phyloP scores from a whole-genome alignment of 2,113 vertebrate species.

The Semnopithecus entellus region DNA sequence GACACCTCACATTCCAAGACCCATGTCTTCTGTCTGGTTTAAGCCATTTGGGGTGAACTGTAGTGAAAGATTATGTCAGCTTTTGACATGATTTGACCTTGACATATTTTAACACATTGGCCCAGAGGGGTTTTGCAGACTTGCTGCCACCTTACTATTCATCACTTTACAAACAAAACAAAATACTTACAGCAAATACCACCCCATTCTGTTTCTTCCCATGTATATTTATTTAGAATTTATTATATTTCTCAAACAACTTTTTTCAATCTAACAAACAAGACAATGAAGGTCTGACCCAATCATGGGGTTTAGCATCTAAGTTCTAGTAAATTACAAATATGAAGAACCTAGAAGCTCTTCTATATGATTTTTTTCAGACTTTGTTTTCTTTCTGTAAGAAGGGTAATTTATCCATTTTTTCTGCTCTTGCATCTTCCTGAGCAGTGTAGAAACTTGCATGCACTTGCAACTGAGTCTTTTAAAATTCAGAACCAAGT shows the following conservation, averaged over 20 bases:
- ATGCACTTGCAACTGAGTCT: not conserved
- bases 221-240: not conserved
- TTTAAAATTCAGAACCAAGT: constrained; percentile 38
- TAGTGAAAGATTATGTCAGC: not conserved
- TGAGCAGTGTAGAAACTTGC: not conserved
- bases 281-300: not conserved
- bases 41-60: not conserved
- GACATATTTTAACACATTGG: not conserved
- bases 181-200: not conserved
- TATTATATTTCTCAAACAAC: not conserved
- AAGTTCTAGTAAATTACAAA: not conserved
- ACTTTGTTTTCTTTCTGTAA: not conserved
- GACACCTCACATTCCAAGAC: not conserved
- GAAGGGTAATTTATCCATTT: not conserved
- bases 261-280: not conserved
- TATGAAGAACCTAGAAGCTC: not conserved
- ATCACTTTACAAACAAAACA: not conserved
- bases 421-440: not conserved
- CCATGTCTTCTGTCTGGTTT: not conserved
- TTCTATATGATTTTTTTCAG: not conserved
- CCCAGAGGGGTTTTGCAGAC: not conserved
- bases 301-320: not conserved
- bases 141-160: not conserved
- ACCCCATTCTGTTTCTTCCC: not conserved
- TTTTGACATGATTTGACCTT: not conserved